Evolutionary conservation across 2,888 invertebrate species (phyloP), one percentile per base, ranked within the genome.

Genomic region (Operophtera brumata): DNA sequence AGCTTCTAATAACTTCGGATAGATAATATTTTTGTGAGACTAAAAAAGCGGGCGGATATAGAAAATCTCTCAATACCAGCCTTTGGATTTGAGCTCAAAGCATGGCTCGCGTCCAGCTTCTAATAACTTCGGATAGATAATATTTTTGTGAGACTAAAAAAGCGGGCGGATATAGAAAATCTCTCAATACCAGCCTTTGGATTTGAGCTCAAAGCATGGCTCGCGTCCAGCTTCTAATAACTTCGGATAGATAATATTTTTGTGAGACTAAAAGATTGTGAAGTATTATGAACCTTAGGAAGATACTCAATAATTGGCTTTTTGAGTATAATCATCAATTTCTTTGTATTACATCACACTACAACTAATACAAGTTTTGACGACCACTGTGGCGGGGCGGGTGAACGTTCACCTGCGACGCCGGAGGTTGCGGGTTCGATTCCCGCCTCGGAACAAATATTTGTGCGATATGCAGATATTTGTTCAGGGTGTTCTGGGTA

Each of bases 161-260:
- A 85, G 76, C 86, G 74, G 78, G 82, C 89, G 89, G 89, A 89
- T 90, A 89, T 89, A 89, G 89, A 86, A 88, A 87, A 88, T 85
- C 87, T 79, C 81, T 87, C 89, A 89, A 86, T 89, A 86, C 84
- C 84, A 80, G 75, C 75, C 71, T 70, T 64, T 69, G 78, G 75
- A 80, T 75, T 78, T 75, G 74, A 80, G 77, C 82, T 85, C 84
- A 86, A 82, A 85, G 85, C 77, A 57, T 69, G 66, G 68, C 65
- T 63, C 69, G 64, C 68, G 78, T 75, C 81, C 79, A 72, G 71
- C 75, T 72, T 75, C 78, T 82, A 86, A 83, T 84, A 82, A 82
- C 83, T 78, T 72, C 61, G 73, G 71, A 68, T 69, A 61, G 58
- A 61, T 62, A 63, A 57, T 54, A 65, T 67, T 67, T 70, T 58